A percentile compares a stretch with the other conserved stretches of the same genome.
Evolutionary conservation across 2,113 vertebrate species (phyloP).

Genomic region (Pedetes capensis): DNA sequence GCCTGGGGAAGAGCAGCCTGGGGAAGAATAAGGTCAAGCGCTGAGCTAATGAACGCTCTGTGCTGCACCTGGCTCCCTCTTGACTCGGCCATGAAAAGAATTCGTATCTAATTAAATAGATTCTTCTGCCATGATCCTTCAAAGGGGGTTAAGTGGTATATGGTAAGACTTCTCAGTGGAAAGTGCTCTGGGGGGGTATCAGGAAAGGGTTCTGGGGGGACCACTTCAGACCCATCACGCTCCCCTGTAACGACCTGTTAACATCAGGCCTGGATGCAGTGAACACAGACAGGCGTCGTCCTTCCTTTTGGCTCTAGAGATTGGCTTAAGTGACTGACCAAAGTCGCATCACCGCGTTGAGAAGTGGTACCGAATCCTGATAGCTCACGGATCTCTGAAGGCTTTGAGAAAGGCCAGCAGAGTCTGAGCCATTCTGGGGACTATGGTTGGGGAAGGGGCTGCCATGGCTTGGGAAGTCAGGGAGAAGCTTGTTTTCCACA

Average conservation of each 20-base stretch:
- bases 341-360: neutral
- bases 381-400: neutral
- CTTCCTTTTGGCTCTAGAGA: neutral
- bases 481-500: neutral
- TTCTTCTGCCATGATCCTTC: neutral
- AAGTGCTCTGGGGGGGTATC: neutral
- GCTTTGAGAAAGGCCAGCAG: neutral
- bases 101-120: neutral
- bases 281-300: neutral
- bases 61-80: neutral
- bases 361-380: neutral
- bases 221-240: neutral
- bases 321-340: neutral
- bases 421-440: neutral
- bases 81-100: neutral
- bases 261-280: neutral
- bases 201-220: too few species aligned
- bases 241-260: neutral
- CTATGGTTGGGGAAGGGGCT: neutral
- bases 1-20: neutral
- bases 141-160: neutral
- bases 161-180: neutral
- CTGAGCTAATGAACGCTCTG: neutral
- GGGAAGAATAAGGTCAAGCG: neutral
- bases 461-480: neutral